Evolutionary conservation across 1,140 invertebrate genomes (phyloP), one percentile per base, ranked within the genome.

Genomic region (Apis dorsata): DNA sequence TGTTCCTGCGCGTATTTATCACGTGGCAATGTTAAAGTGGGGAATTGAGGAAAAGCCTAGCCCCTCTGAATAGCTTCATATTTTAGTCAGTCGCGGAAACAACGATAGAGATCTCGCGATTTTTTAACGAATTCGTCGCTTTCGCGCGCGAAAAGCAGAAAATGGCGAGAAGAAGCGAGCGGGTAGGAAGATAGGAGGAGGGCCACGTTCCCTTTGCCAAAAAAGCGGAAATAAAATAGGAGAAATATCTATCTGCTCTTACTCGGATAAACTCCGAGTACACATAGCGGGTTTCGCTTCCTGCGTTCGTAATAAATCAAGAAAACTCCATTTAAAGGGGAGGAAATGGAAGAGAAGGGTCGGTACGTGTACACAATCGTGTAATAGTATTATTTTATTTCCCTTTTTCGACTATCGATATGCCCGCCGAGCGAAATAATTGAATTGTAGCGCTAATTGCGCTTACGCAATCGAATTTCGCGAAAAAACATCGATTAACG

Each of bases 91-190:
- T 15, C 10, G 19, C 60, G 60, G 75, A 66, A 51, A 12, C 10
- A 53, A 55, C 75, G 75, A 77, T 63, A 66, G 28, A 7, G 19
- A 28, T 77, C 60, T 53, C 34, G 28, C 28, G 74, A 28, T 24
- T 62, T 74, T 74, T 60, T 28, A 44, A 77, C 75, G 62, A 74
- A 77, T 53, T 63, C 60, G 21, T 65, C 44, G 62, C 21, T 79
- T 53, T 57, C 55, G n/a, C 28, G n/a, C 28, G n/a, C 24, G 51
- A 24, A 21, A 57, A 13, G n/a, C 51, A 3, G 28, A 49, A 44
- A 13, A 21, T 13, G 19, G 13, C 17, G 28, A 1, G 4, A 62
- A 34, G 82, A 15, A 66, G 21, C 15, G 60, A 53, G 44, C 21
- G 44, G 65, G 51, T 10, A n/a, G n/a, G n/a, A 79, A 19, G 17